A percentile compares a stretch with the other conserved stretches of the same genome.
phyloP scores from a whole-genome alignment of 2,888 invertebrate genomes.

The Tachystola acroxantha region DNA sequence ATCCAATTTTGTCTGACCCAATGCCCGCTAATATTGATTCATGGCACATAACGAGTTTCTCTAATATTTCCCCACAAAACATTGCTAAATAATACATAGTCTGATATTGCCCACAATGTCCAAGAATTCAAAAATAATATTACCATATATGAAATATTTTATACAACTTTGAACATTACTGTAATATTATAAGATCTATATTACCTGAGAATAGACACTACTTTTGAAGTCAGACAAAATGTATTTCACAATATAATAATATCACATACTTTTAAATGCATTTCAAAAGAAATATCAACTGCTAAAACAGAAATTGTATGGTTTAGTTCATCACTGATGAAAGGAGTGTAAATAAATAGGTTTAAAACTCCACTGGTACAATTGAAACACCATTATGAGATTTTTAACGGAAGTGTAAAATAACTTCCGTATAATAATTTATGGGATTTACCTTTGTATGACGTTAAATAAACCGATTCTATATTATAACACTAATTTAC shows the following conservation, averaged over 20 bases:
- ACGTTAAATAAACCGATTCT: conserved; percentile 77
- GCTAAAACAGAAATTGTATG: conserved; percentile 37
- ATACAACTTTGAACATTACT: conserved; percentile 50
- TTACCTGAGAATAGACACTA: conserved; percentile 62
- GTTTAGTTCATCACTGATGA: conserved; percentile 41
- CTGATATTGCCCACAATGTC: conserved; percentile 9
- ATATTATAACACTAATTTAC: conserved; percentile 76
- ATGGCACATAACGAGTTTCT: conserved; percentile 58
- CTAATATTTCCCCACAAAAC: conserved; percentile 19
- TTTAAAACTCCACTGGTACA: conserved; percentile 74
- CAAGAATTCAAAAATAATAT: conserved; percentile 23
- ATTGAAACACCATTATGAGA: conserved; percentile 75
- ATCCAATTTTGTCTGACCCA: conserved; percentile 73
- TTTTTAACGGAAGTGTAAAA: conserved; percentile 74
- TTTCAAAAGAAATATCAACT: conserved; percentile 59
- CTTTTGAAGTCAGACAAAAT: conserved; percentile 75
- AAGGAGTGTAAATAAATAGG: conserved; percentile 66
- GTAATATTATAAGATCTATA: conserved; percentile 41
- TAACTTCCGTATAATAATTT: conserved; percentile 76
- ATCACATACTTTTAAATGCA: conserved; percentile 78
- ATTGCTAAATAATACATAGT: conserved; percentile 12
- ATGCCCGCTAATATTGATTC: conserved; percentile 43
- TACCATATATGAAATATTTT: conserved; percentile 38
- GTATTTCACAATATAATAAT: conserved; percentile 72
- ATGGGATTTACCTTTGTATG: conserved; percentile 73